phyloP scores from a whole-genome alignment of 2,113 vertebrate species.

The Nycticryphes semicollaris region DNA sequence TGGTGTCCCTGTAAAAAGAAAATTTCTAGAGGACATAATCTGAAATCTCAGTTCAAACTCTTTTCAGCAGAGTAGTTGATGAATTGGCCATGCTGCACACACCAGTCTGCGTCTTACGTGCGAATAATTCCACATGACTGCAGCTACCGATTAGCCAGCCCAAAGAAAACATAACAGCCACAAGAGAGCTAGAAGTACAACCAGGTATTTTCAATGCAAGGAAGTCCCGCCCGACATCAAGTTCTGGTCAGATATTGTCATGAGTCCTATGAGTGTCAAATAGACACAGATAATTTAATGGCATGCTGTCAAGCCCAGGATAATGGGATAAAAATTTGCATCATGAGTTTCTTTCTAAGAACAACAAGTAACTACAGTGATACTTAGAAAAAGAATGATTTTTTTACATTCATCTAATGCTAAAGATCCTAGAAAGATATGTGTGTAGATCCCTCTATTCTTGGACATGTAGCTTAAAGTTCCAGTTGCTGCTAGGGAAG shows the following conservation, averaged over 20 bases:
- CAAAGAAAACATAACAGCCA: background rate
- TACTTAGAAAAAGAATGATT: background rate
- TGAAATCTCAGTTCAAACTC: background rate
- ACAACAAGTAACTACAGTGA: background rate
- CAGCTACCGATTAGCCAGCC: background rate
- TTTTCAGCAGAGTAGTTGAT: background rate
- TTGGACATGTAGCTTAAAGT: background rate
- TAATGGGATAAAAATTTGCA: background rate
- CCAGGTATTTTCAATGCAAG: background rate
- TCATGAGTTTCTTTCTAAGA: background rate
- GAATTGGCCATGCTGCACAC: background rate
- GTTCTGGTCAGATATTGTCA: background rate
- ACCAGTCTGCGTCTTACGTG: background rate
- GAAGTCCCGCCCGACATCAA: background rate
- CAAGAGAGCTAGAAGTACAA: background rate
- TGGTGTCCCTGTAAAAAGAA: background rate
- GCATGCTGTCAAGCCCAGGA: background rate
- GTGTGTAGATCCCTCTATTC: background rate
- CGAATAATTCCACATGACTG: background rate
- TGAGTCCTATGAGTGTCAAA: background rate
- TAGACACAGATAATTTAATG: background rate
- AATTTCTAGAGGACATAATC: background rate
- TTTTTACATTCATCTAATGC: background rate
- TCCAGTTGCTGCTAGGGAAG: background rate
- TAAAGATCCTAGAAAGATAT: background rate